Percentiles rank a stretch among this genome's conserved stretches.
These are phyloP conservation scores for Microcebus lehilahytsara DNA, from an alignment of 2,113 vertebrate species.

Conservation along the genomic window DNA sequence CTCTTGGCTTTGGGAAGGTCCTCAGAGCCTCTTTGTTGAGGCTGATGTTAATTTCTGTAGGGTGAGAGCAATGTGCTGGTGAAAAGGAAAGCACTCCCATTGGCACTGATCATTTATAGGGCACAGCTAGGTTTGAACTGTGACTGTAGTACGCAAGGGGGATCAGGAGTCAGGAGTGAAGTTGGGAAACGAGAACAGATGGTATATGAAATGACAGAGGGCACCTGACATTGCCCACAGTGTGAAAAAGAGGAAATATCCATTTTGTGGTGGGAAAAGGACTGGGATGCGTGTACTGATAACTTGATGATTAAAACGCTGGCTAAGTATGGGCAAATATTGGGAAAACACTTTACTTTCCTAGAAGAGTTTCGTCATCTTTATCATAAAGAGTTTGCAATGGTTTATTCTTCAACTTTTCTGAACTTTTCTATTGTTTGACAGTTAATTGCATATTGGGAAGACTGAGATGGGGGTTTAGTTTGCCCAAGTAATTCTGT, in stretches of 20 bases:
- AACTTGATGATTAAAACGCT: neutral
- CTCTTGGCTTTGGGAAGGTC: neutral
- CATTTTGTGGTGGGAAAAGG: neutral
- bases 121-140: neutral
- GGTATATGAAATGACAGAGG: neutral
- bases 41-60: neutral
- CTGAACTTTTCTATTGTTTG: neutral
- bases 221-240: neutral
- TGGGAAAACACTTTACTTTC: neutral
- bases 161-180: neutral
- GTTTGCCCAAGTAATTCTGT: neutral
- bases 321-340: neutral
- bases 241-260: neutral
- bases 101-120: neutral
- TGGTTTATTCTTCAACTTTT: neutral
- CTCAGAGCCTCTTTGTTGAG: neutral
- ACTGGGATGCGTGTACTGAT: rapidly evolving
- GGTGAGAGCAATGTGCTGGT: neutral
- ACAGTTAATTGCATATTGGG: rapidly evolving
- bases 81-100: neutral
- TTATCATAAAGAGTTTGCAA: neutral
- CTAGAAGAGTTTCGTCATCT: neutral
- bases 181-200: neutral
- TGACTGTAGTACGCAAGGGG: neutral
- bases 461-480: neutral